Conservation (phyloP, 2,888 invertebrate genomes). For the Cepaea hortensis region DNA sequence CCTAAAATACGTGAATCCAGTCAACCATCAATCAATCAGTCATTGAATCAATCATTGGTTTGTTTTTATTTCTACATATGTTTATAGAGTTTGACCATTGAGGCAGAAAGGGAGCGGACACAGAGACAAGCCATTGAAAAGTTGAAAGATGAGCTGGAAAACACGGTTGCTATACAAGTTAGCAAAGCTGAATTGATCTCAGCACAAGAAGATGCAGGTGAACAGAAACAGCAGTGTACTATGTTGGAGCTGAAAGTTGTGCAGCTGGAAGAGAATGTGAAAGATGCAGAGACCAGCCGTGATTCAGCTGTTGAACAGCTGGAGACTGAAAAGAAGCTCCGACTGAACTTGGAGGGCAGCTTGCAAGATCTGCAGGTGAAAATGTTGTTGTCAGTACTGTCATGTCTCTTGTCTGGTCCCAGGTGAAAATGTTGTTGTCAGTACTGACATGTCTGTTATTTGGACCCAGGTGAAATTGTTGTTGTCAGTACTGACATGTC, state of each 20-base stretch:
- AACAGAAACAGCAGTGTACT: constrained; percentile 21
- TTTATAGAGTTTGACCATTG: constrained; percentile 18
- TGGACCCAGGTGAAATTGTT: too few relatives aligned
- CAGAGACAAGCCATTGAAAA: constrained; percentile 27
- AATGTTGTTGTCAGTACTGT: neutral
- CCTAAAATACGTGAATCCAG: too few relatives aligned
- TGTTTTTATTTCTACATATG: too few relatives aligned
- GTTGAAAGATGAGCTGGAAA: constrained; percentile 30
- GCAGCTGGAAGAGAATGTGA: constrained; percentile 58
- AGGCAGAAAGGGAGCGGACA: constrained; percentile 35
- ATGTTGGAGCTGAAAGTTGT: constrained; percentile 57
- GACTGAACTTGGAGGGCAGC: constrained; percentile 57
- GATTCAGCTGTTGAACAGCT: constrained; percentile 39
- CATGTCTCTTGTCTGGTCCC: neutral
- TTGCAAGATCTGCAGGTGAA: constrained; percentile 60
- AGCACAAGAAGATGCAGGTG: constrained; percentile 27
- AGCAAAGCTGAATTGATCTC: constrained; percentile 33
- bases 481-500: too few relatives aligned
- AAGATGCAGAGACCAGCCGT: constrained; percentile 50
- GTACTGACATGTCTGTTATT: neutral
- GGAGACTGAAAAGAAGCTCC: constrained; percentile 53
- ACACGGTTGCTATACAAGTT: constrained; percentile 21
- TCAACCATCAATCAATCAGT: too few relatives aligned
- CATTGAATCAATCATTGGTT: too few relatives aligned
- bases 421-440: neutral